phyloP scores from a whole-genome alignment of 2,888 invertebrate species.

The Ischnus inquisitorius region DNA sequence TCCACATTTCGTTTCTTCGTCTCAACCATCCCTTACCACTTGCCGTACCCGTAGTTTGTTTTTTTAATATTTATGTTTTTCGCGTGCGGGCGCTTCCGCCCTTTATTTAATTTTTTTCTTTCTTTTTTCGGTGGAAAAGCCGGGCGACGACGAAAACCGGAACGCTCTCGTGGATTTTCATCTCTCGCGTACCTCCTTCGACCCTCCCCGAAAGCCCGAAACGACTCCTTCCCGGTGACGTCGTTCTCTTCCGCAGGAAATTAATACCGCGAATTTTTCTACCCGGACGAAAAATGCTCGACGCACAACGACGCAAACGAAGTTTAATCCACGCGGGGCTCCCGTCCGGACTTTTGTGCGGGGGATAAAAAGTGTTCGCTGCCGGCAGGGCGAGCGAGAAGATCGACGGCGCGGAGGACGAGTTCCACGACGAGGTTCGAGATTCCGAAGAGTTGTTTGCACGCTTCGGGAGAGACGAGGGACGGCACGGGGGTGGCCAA shows the following conservation, averaged over 20 bases:
- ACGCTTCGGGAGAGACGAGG: too few relatives aligned
- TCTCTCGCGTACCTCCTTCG: background rate
- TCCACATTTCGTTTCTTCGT: too few relatives aligned
- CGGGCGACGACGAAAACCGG: background rate
- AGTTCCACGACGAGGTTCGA: too few relatives aligned
- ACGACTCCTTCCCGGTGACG: background rate
- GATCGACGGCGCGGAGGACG: too few relatives aligned
- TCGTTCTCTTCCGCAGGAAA: slow-evolving; percentile 57
- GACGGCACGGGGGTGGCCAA: background rate
- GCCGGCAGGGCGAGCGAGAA: too few relatives aligned
- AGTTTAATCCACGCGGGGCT: background rate
- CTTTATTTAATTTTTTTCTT: background rate
- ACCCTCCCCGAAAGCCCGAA: background rate
- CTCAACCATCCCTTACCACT: background rate
- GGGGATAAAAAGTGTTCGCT: too few relatives aligned
- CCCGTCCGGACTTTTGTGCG: too few relatives aligned
- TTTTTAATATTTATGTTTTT: slow-evolving; percentile 2
- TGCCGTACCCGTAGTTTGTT: background rate
- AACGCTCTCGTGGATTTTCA: background rate
- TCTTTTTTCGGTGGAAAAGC: background rate
- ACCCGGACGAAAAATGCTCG: background rate
- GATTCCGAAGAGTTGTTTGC: background rate
- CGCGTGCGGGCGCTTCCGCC: too few relatives aligned
- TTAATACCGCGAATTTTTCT: slow-evolving; percentile 66
- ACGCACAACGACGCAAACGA: background rate